Base-by-base conservation (phyloP, 2,888 invertebrate genomes). In the Oxystoma pomonae region DNA sequence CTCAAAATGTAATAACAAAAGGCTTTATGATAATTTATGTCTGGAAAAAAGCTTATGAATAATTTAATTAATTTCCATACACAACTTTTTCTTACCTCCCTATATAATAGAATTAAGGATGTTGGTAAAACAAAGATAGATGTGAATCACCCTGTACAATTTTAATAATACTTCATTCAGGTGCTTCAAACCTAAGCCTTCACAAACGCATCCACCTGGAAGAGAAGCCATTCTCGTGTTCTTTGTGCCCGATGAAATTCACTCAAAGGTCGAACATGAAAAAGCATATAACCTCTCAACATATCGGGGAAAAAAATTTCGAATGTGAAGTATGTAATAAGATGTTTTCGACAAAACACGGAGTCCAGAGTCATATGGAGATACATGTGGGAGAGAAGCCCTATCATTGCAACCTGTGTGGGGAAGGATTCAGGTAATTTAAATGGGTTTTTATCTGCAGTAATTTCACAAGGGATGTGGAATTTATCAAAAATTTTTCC, bases 361-460 rank as follows among this genome's bases (percentile, higher is more conserved):
- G 60, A 20, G 49, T 64, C 16, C 57, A 64, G 18, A 57, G 60
- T 52, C 64, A 64, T 16, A 64, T 64, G 64, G 61, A 64, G 19
- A 55, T 64, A 16, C 64, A 64, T n/a, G 58, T 51, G 20, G 64
- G 58, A 1, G 58, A 64, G 17, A 60, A 64, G 21, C 64, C 64
- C 18, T 60, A 64, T 49, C 22, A 58, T 17, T 64, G 64, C 50
- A 58, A 60, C 50, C 22, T 64, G 12, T 64, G 64, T 58, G 57
- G 50, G 1, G 64, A 64, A 35, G 51, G 20, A 12, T 35, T 35
- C 12, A 35, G 35, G 35, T 35, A 35, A 35, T 3, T 35, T 35
- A 35, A 35, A 35, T n/a, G n/a, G n/a, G n/a, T n/a, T n/a, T n/a
- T n/a, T n/a, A n/a, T n/a, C n/a, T n/a, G n/a, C n/a, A n/a, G n/a